phyloP scores from a whole-genome alignment of 2,113 vertebrate genomes.

The Lagopus leucura region DNA sequence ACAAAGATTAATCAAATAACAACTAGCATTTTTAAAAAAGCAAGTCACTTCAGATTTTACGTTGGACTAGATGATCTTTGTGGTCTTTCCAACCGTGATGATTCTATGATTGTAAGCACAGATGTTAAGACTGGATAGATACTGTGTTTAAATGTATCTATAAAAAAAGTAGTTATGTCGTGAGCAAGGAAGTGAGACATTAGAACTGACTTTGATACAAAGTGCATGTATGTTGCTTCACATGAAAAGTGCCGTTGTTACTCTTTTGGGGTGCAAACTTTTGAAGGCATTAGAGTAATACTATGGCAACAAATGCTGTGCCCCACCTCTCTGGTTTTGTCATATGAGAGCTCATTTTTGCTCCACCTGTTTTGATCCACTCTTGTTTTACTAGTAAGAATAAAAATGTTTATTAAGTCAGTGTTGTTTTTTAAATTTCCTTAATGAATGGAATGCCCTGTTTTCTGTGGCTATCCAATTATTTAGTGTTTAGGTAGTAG shows the following conservation, averaged over 20 bases:
- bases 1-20: neutral
- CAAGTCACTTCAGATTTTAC: neutral
- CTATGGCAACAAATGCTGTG: neutral
- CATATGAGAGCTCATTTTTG: neutral
- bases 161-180: neutral
- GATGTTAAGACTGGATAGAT: neutral
- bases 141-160: neutral
- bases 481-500: neutral
- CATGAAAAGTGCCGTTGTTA: neutral
- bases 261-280: neutral
- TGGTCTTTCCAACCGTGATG: too few relatives aligned
- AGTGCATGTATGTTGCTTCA: neutral
- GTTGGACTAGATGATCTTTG: too few relatives aligned
- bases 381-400: neutral
- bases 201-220: neutral
- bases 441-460: neutral
- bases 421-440: neutral
- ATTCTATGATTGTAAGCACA: neutral
- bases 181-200: fast-evolving
- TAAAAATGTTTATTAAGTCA: neutral
- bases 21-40: neutral
- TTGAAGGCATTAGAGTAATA: neutral
- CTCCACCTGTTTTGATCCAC: neutral
- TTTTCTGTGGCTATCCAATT: neutral
- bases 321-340: neutral